A percentile compares a stretch with the other conserved stretches of the same genome.
Evolutionary conservation across 2,888 invertebrate genomes (phyloP).

Genomic region (Labia minor): DNA sequence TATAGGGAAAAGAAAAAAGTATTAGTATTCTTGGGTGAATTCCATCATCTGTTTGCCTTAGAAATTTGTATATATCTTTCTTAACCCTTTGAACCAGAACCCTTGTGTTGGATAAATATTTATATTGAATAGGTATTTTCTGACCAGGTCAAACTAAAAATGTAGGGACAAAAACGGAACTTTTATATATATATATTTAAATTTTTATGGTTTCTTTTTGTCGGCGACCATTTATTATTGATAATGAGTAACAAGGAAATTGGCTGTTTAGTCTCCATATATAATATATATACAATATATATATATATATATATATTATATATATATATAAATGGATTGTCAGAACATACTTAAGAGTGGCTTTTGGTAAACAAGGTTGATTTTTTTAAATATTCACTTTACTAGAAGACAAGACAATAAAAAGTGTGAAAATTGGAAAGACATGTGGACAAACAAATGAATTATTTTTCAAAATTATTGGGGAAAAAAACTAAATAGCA

Average conservation of each 20-base stretch:
- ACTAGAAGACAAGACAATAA: no score
- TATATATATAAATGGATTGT: no score
- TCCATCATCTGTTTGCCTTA: slow-evolving; percentile 1
- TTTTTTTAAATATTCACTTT: no score
- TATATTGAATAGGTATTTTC: neutral
- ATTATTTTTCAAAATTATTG: no score
- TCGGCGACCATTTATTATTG: neutral
- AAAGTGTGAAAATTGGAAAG: no score
- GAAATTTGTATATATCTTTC: neutral
- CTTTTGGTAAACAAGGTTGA: no score
- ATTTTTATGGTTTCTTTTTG: neutral
- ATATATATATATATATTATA: no score
- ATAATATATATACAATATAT: no score
- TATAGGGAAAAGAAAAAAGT: neutral
- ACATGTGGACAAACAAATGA: no score
- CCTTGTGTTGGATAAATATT: neutral
- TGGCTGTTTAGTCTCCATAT: neutral
- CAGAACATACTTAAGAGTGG: no score
- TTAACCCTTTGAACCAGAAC: neutral
- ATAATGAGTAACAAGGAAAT: neutral
- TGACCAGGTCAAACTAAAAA: neutral
- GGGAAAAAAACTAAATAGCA: no score
- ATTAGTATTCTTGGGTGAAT: slow-evolving; percentile 13
- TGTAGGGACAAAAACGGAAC: neutral
- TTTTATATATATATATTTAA: neutral